These are phyloP conservation scores for Notiomystis cincta DNA, from an alignment of 2,113 vertebrate species.

Conservation along the genomic window DNA sequence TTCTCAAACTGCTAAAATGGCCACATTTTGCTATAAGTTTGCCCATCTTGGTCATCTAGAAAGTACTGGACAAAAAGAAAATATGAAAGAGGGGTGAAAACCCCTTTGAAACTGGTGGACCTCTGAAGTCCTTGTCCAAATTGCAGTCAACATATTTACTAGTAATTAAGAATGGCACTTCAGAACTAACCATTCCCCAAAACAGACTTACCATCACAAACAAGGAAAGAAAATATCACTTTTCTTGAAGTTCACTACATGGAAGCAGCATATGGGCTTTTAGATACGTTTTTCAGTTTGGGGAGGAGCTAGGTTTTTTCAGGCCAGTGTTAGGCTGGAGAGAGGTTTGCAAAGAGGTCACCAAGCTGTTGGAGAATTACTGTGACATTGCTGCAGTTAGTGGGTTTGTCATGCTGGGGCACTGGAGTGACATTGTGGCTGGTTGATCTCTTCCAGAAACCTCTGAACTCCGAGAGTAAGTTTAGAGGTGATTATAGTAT, in stretches of 20 bases:
- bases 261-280: not conserved
- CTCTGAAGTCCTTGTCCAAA: not conserved
- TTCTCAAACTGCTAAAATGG: not conserved
- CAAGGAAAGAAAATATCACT: not conserved
- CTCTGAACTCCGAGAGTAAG: not conserved
- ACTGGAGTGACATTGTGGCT: not conserved
- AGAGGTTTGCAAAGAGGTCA: not conserved
- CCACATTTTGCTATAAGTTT: not conserved
- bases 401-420: not conserved
- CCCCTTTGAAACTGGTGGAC: not conserved
- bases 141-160: not conserved
- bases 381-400: not conserved
- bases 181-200: not conserved
- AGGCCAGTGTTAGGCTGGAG: not conserved
- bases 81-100: not conserved
- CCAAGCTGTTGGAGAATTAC: not conserved
- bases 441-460: slow-evolving; percentile 36
- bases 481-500: not conserved
- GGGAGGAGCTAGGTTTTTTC: not conserved
- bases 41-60: not conserved
- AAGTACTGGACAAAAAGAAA: not conserved
- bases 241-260: not conserved
- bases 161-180: not conserved
- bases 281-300: rapidly evolving
- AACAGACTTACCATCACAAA: not conserved